Evolutionary conservation across 2,113 vertebrate species (phyloP).

Genomic region (Electrona antarctica): DNA sequence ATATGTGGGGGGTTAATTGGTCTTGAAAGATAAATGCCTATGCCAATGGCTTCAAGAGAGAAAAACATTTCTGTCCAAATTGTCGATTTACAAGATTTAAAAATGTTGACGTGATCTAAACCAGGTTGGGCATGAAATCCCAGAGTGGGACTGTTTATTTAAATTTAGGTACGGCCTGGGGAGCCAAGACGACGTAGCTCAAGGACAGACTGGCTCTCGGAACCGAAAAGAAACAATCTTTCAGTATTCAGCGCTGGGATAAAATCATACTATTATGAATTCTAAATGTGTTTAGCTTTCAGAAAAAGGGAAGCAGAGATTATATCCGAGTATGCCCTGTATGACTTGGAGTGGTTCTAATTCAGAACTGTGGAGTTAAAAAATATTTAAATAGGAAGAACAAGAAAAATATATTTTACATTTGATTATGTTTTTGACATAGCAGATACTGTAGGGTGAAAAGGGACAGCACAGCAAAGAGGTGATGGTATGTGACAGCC

Average conservation of each 20-base stretch:
- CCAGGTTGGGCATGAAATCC: constrained; percentile 65
- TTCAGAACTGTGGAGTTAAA: background rate
- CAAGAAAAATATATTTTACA: too few species aligned
- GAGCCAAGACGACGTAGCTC: constrained; percentile 29
- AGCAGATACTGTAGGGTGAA: too few species aligned
- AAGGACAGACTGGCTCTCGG: background rate
- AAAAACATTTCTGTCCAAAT: constrained; percentile 50
- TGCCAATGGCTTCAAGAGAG: constrained; percentile 46
- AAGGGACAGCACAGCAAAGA: too few species aligned
- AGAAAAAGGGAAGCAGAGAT: background rate
- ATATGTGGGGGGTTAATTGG: constrained; percentile 63
- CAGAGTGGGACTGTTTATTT: constrained; percentile 58
- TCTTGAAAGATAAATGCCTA: constrained; percentile 66
- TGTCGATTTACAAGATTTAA: constrained; percentile 50
- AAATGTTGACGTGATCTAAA: constrained; percentile 60
- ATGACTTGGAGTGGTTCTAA: background rate
- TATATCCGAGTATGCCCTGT: background rate
- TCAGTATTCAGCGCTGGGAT: background rate
- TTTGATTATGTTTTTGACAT: too few species aligned
- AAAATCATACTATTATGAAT: too few species aligned
- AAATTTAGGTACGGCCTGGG: constrained; percentile 35
- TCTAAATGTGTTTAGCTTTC: too few species aligned
- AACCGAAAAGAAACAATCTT: constrained; percentile 22
- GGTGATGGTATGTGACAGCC: too few species aligned
- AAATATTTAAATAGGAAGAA: too few species aligned